Evolutionary conservation across 2,113 vertebrate genomes (phyloP).

Genomic region (Myotis yumanensis): DNA sequence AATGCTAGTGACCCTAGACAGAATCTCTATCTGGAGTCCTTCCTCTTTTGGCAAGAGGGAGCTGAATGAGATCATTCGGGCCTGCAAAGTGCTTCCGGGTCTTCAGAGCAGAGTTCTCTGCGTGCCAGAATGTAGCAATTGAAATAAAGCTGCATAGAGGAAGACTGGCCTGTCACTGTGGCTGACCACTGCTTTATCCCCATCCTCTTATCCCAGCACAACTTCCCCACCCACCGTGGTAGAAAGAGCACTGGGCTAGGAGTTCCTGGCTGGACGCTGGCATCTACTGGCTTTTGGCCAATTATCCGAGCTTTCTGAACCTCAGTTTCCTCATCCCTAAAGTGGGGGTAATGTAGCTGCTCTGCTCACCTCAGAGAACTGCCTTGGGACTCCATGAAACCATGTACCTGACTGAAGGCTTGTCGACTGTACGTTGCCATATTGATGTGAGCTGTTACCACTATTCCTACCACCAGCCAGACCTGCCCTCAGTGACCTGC

Average conservation of each 20-base stretch:
- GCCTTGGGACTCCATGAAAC: not conserved
- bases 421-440: not conserved
- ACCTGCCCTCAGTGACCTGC: not conserved
- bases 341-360: not conserved
- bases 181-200: not conserved
- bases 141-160: constrained; percentile 36
- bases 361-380: not conserved
- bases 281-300: not conserved
- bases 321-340: not conserved
- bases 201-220: not conserved
- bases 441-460: not conserved
- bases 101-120: constrained; percentile 60
- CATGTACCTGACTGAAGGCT: not conserved
- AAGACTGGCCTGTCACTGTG: not conserved
- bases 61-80: constrained; percentile 73
- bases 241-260: not conserved
- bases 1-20: constrained; percentile 46
- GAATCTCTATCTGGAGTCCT: constrained; percentile 51
- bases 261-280: not conserved
- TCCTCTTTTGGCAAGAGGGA: constrained; percentile 58
- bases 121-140: constrained; percentile 7
- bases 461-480: not conserved
- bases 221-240: not conserved
- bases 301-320: not conserved
- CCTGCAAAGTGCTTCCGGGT: constrained; percentile 74